phyloP scores from a whole-genome alignment of 2,888 invertebrate genomes.

The Leptura quadrifasciata region DNA sequence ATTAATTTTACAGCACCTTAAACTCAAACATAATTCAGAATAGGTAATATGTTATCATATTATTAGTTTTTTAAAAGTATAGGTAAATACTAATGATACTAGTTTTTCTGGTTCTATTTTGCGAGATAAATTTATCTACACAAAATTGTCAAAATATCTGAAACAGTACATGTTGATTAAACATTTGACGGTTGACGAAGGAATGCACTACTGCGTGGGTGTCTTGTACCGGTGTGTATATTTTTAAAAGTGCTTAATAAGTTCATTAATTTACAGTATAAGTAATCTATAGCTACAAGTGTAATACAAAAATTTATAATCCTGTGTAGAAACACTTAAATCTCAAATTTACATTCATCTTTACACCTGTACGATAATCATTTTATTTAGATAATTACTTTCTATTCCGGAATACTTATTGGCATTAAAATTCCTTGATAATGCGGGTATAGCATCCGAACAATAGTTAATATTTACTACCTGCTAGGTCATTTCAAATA shows the following conservation, averaged over 20 bases:
- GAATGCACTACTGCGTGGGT: no score
- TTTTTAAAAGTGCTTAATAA: not conserved
- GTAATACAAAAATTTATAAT: constrained; percentile 5
- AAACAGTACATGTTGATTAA: no score
- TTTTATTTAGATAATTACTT: constrained; percentile 41
- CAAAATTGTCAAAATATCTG: no score
- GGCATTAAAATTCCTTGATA: constrained; percentile 41
- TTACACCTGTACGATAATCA: constrained; percentile 47
- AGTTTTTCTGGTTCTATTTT: no score
- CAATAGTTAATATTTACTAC: constrained; percentile 43
- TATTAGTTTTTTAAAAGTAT: no score
- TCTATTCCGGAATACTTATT: constrained; percentile 25
- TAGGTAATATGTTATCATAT: no score
- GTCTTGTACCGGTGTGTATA: no score
- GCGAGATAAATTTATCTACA: no score
- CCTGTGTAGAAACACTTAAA: constrained; percentile 30
- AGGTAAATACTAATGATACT: no score
- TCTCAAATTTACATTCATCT: constrained; percentile 35
- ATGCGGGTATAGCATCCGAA: constrained; percentile 27
- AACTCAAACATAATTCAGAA: no score
- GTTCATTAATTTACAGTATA: not conserved
- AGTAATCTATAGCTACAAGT: not conserved
- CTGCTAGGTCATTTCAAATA: constrained; percentile 37
- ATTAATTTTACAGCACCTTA: no score
- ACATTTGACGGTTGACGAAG: no score